Evolutionary conservation across 2,888 invertebrate genomes (phyloP).

Genomic region (Acleris laterana): DNA sequence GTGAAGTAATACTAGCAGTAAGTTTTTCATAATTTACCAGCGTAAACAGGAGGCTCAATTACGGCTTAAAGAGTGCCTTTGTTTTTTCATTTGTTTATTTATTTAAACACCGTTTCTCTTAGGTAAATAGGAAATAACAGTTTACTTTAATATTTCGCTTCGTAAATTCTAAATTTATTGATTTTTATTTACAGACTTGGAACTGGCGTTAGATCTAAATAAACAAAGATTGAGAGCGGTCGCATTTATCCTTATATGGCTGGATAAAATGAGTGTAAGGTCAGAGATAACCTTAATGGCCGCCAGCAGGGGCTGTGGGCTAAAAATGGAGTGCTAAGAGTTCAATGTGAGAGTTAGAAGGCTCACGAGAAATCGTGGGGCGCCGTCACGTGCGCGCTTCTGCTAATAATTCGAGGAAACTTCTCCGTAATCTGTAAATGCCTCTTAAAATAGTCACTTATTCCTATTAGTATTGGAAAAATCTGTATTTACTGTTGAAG

Average conservation of each 20-base stretch:
- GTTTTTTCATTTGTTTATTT: no score
- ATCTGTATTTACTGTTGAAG: neutral
- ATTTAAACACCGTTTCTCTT: no score
- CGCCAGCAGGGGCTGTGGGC: conserved; percentile 43
- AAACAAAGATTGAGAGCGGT: conserved; percentile 21
- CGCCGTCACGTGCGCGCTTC: conserved; percentile 45
- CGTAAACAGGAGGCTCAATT: no score
- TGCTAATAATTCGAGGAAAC: conserved; percentile 15
- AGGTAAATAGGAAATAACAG: no score
- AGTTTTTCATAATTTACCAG: no score
- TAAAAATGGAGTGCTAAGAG: conserved; percentile 37
- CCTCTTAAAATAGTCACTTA: neutral
- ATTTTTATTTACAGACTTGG: neutral
- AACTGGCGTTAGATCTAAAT: neutral
- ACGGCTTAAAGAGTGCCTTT: no score
- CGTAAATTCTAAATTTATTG: neutral
- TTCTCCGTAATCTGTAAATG: neutral
- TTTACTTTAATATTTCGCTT: no score
- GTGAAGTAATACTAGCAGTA: no score
- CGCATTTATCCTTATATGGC: conserved; percentile 24
- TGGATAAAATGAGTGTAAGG: conserved; percentile 41
- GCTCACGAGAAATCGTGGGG: conserved; percentile 61
- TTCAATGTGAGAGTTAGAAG: conserved; percentile 44
- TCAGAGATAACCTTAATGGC: conserved; percentile 43
- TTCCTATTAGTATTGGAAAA: neutral